phyloP scores from a whole-genome alignment of 2,888 invertebrate species.

The Nipponacmea schrenckii region DNA sequence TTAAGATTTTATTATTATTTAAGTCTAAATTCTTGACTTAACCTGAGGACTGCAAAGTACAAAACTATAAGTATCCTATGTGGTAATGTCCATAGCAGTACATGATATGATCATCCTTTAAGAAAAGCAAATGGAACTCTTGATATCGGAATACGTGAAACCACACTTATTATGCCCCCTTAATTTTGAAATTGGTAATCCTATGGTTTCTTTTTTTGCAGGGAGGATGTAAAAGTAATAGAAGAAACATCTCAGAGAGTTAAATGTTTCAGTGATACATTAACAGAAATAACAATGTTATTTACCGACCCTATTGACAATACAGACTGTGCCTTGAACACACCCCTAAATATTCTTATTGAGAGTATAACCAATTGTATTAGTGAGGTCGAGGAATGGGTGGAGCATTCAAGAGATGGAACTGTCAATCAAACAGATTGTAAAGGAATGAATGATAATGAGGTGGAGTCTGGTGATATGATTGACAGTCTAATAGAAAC shows the following conservation, averaged over 20 bases:
- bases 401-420: background rate
- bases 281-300: slow-evolving; percentile 24
- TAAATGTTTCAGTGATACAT: background rate
- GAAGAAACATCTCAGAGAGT: background rate
- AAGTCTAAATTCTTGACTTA: no score
- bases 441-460: background rate
- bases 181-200: no score
- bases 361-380: slow-evolving; percentile 27
- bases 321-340: slow-evolving; percentile 34
- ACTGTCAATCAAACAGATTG: background rate
- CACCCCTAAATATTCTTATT: slow-evolving; percentile 36
- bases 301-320: slow-evolving; percentile 33
- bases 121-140: no score
- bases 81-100: no score
- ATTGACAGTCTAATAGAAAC: slow-evolving; percentile 71
- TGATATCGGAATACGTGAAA: no score
- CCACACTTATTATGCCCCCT: no score
- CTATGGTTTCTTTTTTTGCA: background rate
- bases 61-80: no score
- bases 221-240: slow-evolving; percentile 18
- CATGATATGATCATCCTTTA: no score
- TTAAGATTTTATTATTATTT: no score
- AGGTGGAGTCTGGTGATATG: slow-evolving; percentile 32
- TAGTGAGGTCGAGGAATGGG: slow-evolving; percentile 33
- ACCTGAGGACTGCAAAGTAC: no score